Evolutionary conservation across 2,113 vertebrate species (phyloP).

Genomic region (Arenaria interpres): DNA sequence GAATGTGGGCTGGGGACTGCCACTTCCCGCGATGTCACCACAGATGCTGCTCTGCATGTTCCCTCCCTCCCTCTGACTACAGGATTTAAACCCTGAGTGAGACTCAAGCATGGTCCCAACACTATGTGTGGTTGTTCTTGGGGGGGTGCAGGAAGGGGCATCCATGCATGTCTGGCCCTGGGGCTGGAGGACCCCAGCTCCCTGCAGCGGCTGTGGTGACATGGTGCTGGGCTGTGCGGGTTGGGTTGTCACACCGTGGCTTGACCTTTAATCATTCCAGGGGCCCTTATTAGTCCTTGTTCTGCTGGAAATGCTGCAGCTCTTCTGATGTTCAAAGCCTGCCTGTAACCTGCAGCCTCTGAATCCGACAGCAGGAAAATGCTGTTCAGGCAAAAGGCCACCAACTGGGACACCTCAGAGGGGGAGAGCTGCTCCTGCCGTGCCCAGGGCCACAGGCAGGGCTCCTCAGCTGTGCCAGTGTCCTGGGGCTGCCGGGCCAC

Average conservation of each 20-base stretch:
- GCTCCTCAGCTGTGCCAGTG: not conserved
- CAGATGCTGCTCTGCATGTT: not conserved
- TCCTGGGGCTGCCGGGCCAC: not conserved
- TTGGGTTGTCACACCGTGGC: not conserved
- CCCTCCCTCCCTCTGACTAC: not conserved
- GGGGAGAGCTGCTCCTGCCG: not conserved
- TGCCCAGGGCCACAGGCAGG: not conserved
- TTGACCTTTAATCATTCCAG: not conserved
- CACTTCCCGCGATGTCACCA: accelerated
- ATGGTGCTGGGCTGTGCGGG: accelerated
- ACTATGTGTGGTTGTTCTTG: accelerated
- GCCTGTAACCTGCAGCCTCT: not conserved
- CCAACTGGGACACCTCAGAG: not conserved
- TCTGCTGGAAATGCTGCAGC: not conserved
- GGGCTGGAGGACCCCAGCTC: not conserved
- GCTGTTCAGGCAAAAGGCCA: not conserved
- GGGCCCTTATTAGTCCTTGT: not conserved
- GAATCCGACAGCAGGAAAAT: not conserved
- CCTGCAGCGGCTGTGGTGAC: accelerated
- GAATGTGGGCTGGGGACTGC: not conserved
- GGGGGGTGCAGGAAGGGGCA: accelerated
- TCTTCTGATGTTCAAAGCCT: not conserved
- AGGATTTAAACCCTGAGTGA: not conserved
- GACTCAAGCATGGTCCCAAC: not conserved
- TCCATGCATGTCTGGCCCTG: not conserved